Percentiles rank a stretch among this genome's conserved stretches.
Evolutionary conservation across 2,113 vertebrate genomes (phyloP).

Genomic region (Gavia stellata): DNA sequence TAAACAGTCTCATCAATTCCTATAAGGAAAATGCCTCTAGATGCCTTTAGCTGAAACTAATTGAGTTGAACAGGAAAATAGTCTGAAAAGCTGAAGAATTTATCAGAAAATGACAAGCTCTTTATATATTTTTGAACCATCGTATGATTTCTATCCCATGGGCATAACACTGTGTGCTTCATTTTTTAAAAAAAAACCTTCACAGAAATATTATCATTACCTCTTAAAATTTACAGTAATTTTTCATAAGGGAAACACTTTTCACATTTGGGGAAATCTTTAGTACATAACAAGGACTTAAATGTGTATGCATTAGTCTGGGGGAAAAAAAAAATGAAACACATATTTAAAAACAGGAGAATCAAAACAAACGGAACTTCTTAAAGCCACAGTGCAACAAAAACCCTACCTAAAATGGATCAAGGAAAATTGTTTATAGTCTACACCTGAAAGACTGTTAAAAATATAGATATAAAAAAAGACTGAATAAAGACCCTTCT

Average conservation of each 20-base stretch:
- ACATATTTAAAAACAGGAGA: background rate
- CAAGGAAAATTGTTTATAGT: background rate
- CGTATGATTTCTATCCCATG: background rate
- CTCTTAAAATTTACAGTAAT: background rate
- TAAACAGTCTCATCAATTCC: slow-evolving; percentile 22
- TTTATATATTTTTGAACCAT: background rate
- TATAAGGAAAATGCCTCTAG: background rate
- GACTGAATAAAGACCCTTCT: background rate
- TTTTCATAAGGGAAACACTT: background rate
- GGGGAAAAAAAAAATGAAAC: background rate
- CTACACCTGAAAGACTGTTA: background rate
- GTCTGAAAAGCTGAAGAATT: background rate
- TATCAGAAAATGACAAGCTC: slow-evolving; percentile 5
- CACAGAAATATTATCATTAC: background rate
- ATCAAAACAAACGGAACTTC: background rate
- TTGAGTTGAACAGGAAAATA: slow-evolving; percentile 4
- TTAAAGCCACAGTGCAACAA: background rate
- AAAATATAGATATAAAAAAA: background rate
- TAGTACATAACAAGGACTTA: background rate
- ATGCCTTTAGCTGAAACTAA: slow-evolving; percentile 23
- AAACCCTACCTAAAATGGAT: background rate
- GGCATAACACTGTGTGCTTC: background rate
- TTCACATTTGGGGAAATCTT: background rate
- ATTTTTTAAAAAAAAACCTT: background rate
- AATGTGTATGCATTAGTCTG: background rate